These are phyloP conservation scores for Autographa pulchrina DNA, from an alignment of 2,888 invertebrate species.

Conservation along the genomic window DNA sequence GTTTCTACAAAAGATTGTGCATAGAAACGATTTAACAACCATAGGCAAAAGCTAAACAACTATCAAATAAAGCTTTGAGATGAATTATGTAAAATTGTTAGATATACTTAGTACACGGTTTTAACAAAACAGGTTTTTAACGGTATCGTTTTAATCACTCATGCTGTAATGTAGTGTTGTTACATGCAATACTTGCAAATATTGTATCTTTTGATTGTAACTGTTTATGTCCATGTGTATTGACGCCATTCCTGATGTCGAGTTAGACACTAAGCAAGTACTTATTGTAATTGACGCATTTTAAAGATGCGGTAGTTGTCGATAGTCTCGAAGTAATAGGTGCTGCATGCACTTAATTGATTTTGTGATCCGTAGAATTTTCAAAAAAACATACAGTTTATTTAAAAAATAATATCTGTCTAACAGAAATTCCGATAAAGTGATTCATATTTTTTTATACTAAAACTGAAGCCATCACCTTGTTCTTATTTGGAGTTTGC, in stretches of 20 bases:
- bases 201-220: background rate
- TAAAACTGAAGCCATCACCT: background rate
- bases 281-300: conserved; percentile 2
- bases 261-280: background rate
- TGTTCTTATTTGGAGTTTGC: too few species aligned
- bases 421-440: background rate
- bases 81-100: background rate
- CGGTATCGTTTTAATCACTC: background rate
- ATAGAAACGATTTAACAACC: conserved; percentile 10
- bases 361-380: background rate
- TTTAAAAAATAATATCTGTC: background rate
- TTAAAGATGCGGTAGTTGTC: background rate
- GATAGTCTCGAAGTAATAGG: background rate
- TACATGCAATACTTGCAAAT: conserved; percentile 4
- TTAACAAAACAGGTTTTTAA: conserved; percentile 3
- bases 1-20: conserved; percentile 11
- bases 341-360: background rate
- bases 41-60: background rate
- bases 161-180: background rate
- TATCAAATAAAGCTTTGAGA: background rate
- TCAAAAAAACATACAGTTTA: background rate
- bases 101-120: conserved; percentile 5
- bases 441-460: background rate
- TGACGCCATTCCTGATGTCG: background rate
- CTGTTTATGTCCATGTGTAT: background rate